Conservation (phyloP, 2,113 vertebrate species). For the Ciconia boyciana region DNA sequence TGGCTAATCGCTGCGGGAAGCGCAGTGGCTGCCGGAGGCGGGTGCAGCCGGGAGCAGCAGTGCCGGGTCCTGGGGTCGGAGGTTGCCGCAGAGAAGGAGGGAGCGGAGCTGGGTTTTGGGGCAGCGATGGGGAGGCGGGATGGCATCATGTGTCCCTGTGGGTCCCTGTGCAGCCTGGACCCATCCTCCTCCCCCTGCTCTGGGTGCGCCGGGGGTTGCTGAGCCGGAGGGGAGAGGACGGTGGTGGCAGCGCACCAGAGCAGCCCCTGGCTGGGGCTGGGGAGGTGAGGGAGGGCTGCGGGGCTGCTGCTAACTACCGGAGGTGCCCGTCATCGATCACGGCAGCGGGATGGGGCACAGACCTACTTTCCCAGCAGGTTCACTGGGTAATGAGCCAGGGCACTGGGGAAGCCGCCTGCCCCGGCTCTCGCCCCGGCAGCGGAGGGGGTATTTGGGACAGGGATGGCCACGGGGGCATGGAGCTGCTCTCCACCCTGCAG, state of each 20-base stretch:
- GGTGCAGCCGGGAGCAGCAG: neutral
- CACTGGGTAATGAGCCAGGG: neutral
- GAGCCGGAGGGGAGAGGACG: neutral
- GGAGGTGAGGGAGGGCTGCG: neutral
- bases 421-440: fast-evolving
- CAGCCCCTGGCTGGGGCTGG: neutral
- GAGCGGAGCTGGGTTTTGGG: neutral
- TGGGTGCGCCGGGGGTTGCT: neutral
- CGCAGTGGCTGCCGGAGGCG: fast-evolving
- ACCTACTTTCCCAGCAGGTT: neutral
- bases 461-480: neutral
- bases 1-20: neutral
- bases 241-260: neutral
- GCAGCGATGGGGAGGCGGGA: neutral
- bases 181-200: neutral
- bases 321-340: neutral
- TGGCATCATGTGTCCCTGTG: fast-evolving
- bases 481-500: neutral
- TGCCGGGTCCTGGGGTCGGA: fast-evolving
- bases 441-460: neutral
- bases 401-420: neutral
- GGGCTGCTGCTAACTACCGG: neutral
- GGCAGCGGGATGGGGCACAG: neutral
- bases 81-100: neutral
- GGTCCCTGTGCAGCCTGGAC: neutral